phyloP scores from a whole-genome alignment of 2,797 vertebrate genomes.

The Enteromius radiatus region DNA sequence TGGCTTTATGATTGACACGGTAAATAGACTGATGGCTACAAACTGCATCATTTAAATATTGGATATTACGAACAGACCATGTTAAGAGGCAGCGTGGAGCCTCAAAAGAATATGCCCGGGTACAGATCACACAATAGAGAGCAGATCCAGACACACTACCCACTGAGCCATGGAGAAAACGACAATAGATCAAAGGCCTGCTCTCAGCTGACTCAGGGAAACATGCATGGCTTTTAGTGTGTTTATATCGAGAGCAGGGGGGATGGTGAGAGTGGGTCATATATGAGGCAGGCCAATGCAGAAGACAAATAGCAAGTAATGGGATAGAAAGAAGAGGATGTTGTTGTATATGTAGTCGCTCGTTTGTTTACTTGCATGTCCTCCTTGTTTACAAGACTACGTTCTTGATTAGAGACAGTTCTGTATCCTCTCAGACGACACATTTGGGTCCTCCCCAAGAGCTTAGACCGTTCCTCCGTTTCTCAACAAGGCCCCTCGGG shows the following conservation, averaged over 20 bases:
- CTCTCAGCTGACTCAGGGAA: slow-evolving; percentile 56
- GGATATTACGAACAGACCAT: slow-evolving; percentile 65
- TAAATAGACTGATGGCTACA: slow-evolving; percentile 56
- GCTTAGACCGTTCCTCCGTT: background rate
- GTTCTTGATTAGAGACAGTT: slow-evolving; percentile 27
- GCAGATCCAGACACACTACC: slow-evolving; percentile 47
- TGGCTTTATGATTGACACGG: slow-evolving; percentile 62
- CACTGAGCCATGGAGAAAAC: slow-evolving; percentile 61
- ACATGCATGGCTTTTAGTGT: slow-evolving; percentile 35
- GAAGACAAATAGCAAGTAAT: background rate
- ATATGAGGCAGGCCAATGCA: background rate
- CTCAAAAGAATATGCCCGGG: slow-evolving; percentile 39
- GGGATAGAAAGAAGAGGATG: slow-evolving; percentile 35
- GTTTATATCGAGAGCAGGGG: slow-evolving; percentile 33
- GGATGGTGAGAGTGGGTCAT: background rate
- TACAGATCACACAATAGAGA: slow-evolving; percentile 52
- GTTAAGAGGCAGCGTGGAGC: slow-evolving; percentile 58
- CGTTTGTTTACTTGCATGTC: slow-evolving; percentile 30
- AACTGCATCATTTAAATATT: slow-evolving; percentile 62
- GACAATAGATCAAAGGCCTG: slow-evolving; percentile 68
- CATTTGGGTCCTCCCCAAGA: background rate
- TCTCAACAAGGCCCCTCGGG: background rate
- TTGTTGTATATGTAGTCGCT: slow-evolving; percentile 26
- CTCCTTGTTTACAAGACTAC: slow-evolving; percentile 47
- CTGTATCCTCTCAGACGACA: slow-evolving; percentile 3